These are phyloP conservation scores for Donacobius atricapilla DNA, from an alignment of 2,113 vertebrate genomes.

Conservation along the genomic window DNA sequence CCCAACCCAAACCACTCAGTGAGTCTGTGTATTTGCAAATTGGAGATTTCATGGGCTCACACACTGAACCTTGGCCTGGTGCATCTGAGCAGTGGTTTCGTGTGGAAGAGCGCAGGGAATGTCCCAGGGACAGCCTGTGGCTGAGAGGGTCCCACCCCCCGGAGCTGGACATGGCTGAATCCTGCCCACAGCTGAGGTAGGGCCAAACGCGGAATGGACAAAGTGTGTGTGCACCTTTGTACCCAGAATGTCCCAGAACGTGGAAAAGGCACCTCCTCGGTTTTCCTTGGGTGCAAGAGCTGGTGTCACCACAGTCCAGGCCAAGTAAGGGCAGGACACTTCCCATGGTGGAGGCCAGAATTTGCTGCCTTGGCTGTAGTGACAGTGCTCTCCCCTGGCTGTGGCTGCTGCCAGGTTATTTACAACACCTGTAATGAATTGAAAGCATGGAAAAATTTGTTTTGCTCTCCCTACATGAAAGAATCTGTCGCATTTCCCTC, in stretches of 20 bases:
- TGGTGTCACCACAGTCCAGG: fast-evolving
- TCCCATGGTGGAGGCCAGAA: background rate
- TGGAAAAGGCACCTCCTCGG: fast-evolving
- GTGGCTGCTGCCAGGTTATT: background rate
- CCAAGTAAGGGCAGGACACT: background rate
- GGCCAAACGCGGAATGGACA: background rate
- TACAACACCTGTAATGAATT: background rate
- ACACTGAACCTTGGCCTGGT: background rate
- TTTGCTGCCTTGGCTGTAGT: background rate
- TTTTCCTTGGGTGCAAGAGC: background rate
- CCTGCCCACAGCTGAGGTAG: fast-evolving
- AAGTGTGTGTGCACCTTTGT: background rate
- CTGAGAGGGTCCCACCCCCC: background rate
- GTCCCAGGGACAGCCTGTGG: fast-evolving
- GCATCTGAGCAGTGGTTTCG: background rate
- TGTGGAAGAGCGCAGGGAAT: background rate
- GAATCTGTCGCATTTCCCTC: constrained; percentile 10
- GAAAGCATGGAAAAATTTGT: constrained; percentile 45
- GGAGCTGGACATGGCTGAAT: background rate
- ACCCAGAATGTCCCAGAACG: fast-evolving
- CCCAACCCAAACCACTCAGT: background rate
- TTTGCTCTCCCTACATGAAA: constrained; percentile 31
- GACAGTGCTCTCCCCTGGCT: background rate
- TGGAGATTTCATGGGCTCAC: background rate
- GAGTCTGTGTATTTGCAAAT: fast-evolving